A percentile compares a stretch with the other conserved stretches of the same genome.
Conservation (phyloP, 2,888 invertebrate species). For the Bombylius discolor region DNA sequence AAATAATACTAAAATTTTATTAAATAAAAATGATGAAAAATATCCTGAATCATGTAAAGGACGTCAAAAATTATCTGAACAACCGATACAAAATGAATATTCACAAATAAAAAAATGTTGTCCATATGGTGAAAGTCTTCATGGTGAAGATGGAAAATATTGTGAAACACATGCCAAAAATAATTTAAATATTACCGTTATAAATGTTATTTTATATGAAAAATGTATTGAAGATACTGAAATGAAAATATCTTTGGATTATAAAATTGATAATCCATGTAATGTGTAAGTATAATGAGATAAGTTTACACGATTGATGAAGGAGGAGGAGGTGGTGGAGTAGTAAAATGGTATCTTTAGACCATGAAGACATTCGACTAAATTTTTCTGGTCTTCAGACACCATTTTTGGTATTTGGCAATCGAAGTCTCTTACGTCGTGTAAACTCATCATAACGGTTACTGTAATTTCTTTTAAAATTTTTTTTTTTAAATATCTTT, state of each 20-base stretch:
- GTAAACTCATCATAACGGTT: background rate
- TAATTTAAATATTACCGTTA: slow-evolving; percentile 19
- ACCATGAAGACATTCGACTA: too few relatives aligned
- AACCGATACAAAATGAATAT: slow-evolving; percentile 19
- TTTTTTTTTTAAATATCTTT: background rate
- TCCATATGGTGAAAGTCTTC: slow-evolving; percentile 28
- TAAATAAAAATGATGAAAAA: background rate
- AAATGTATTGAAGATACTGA: slow-evolving; percentile 34
- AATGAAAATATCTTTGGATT: slow-evolving; percentile 18
- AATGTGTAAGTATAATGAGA: slow-evolving; percentile 23
- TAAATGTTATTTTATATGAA: slow-evolving; percentile 29
- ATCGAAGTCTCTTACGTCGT: too few relatives aligned
- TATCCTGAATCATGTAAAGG: background rate
- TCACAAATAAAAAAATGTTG: slow-evolving; percentile 39
- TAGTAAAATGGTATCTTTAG: too few relatives aligned
- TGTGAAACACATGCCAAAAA: slow-evolving; percentile 8
- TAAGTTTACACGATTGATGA: too few relatives aligned
- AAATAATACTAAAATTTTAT: too few relatives aligned
- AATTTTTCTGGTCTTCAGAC: too few relatives aligned
- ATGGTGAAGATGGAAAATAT: slow-evolving; percentile 19
- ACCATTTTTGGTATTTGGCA: too few relatives aligned
- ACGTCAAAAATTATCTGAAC: slow-evolving; percentile 20
- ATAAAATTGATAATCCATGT: slow-evolving; percentile 32
- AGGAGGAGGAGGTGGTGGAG: too few relatives aligned
- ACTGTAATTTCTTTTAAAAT: background rate